Evolutionary conservation across 1,140 invertebrate species (phyloP).

Genomic region (Drepana arcuata): DNA sequence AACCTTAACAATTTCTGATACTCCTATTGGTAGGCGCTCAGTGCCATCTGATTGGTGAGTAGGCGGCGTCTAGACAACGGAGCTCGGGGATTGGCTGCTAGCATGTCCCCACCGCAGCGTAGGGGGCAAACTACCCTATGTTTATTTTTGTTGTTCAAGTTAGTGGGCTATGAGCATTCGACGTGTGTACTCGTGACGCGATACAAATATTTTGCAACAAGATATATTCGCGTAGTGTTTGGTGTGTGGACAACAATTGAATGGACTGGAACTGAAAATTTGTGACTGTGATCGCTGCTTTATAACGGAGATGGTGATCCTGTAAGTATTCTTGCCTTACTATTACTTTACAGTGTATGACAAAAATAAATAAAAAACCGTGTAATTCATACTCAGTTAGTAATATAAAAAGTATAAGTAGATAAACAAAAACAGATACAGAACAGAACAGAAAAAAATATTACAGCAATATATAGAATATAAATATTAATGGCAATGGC

Average conservation of each 20-base stretch:
- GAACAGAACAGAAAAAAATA: too few relatives aligned
- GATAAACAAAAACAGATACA: too few relatives aligned
- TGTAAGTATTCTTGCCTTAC: too few relatives aligned
- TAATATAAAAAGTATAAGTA: too few relatives aligned
- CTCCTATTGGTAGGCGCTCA: background rate
- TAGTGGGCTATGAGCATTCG: slow-evolving; percentile 53
- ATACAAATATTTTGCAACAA: slow-evolving; percentile 9
- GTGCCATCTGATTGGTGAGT: slow-evolving; percentile 30
- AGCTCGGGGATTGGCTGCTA: slow-evolving; percentile 25
- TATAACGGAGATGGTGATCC: slow-evolving; percentile 60
- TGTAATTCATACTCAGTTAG: too few relatives aligned
- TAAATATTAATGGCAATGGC: too few relatives aligned
- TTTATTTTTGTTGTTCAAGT: slow-evolving; percentile 65
- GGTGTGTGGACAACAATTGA: too few relatives aligned
- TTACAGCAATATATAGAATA: too few relatives aligned
- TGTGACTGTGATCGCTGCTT: slow-evolving; percentile 28
- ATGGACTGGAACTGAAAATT: slow-evolving; percentile 12
- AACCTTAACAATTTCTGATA: slow-evolving; percentile 14
- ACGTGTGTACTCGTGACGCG: slow-evolving; percentile 23
- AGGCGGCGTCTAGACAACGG: slow-evolving; percentile 27
- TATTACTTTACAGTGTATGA: too few relatives aligned
- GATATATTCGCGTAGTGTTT: too few relatives aligned
- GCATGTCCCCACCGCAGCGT: slow-evolving; percentile 18
- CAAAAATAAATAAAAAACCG: too few relatives aligned
- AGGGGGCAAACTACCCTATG: slow-evolving; percentile 53